Evolutionary conservation across 2,888 invertebrate species (phyloP).

Genomic region (Synanthedon andrenaeformis): DNA sequence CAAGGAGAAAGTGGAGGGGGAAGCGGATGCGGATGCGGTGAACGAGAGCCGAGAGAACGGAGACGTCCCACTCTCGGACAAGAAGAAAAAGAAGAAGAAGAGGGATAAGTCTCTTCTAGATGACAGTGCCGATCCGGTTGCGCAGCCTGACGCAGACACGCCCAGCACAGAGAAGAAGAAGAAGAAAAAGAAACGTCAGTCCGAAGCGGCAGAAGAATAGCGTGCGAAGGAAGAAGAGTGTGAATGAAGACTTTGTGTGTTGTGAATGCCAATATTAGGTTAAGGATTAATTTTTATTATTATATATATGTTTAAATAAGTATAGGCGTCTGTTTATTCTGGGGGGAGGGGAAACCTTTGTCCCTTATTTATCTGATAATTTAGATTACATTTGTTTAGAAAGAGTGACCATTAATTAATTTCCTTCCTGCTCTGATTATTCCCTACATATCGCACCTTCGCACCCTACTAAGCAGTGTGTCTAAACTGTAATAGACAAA

Average conservation of each 20-base stretch:
- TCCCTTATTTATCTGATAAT: no score
- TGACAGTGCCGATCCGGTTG: conserved; percentile 1
- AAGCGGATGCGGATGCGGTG: background rate
- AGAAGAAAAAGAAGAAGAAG: conserved; percentile 34
- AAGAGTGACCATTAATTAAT: no score
- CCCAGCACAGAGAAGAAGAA: conserved; percentile 57
- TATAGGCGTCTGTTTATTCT: no score
- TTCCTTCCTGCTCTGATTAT: no score
- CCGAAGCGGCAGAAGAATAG: conserved; percentile 37
- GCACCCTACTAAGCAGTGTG: no score
- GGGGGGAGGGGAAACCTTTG: no score
- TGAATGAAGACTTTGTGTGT: no score
- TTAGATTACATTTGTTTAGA: no score
- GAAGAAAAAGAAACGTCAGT: conserved; percentile 55
- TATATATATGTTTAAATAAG: background rate
- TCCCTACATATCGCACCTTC: no score
- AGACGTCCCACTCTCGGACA: conserved; percentile 1
- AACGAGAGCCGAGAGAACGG: background rate
- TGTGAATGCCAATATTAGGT: background rate
- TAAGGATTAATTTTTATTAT: background rate
- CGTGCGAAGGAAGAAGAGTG: background rate
- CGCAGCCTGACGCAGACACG: conserved; percentile 16
- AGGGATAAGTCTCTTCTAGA: conserved; percentile 14
- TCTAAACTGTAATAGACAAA: no score
- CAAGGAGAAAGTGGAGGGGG: background rate